These are phyloP conservation scores for Sarotherodon lohbergeri DNA, from an alignment of 2,113 vertebrate genomes.

Conservation along the genomic window DNA sequence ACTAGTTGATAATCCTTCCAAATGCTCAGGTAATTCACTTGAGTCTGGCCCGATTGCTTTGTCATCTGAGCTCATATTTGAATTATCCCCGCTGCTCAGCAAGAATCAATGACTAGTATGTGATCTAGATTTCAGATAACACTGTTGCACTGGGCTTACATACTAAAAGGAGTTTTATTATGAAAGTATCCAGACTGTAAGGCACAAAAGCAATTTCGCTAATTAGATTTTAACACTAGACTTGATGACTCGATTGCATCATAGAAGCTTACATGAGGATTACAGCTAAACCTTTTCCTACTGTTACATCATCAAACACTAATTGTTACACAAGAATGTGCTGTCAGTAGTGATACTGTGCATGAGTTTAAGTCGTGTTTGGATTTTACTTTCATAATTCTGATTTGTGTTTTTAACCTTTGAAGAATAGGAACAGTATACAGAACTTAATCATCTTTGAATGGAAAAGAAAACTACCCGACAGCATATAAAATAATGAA, in stretches of 20 bases:
- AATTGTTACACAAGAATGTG: not conserved
- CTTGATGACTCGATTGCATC: not conserved
- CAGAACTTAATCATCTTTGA: not conserved
- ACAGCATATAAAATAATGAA: not conserved
- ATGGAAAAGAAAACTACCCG: not conserved
- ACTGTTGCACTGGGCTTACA: not conserved
- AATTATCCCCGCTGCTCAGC: not conserved
- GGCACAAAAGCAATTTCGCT: not conserved
- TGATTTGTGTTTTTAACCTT: not conserved
- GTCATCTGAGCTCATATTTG: not conserved
- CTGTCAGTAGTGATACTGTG: not conserved
- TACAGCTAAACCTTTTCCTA: not conserved
- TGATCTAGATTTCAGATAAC: not conserved
- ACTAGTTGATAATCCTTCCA: not conserved
- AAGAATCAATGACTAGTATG: not conserved
- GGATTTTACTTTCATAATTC: not conserved
- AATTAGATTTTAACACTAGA: not conserved
- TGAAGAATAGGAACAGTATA: not conserved
- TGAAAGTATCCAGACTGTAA: not conserved
- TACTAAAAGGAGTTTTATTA: not conserved
- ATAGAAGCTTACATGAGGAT: not conserved
- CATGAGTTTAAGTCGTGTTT: not conserved
- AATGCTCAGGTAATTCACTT: not conserved
- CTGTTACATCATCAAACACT: not conserved
- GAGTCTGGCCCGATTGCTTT: not conserved